Evolutionary conservation across 2,797 vertebrate species (phyloP).

Genomic region (Pelobates cultripes): DNA sequence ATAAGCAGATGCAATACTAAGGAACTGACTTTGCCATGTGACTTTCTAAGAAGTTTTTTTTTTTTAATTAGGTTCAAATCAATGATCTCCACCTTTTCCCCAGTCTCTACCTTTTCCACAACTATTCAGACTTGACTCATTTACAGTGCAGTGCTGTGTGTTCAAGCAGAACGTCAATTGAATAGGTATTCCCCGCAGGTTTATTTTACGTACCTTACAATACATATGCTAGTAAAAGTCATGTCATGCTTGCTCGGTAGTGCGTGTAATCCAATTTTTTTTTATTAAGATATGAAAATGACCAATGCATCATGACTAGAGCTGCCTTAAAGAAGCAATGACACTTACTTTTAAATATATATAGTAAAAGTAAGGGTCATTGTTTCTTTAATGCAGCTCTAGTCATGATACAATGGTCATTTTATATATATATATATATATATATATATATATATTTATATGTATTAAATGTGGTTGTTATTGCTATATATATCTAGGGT

Average conservation of each 20-base stretch:
- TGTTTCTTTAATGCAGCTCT: no score
- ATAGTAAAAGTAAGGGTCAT: no score
- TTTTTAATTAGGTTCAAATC: constrained; percentile 75
- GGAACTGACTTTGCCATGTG: constrained; percentile 72
- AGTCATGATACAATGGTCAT: no score
- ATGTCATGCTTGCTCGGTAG: constrained; percentile 76
- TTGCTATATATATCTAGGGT: no score
- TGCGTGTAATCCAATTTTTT: constrained; percentile 81
- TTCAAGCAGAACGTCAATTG: constrained; percentile 66
- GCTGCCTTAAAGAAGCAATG: constrained; percentile 47
- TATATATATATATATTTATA: no score
- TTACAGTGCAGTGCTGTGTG: constrained; percentile 57
- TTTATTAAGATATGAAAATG: constrained; percentile 83
- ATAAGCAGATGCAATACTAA: constrained; percentile 60
- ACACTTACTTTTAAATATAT: no score
- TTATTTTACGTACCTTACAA: constrained; percentile 78
- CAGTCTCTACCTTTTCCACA: constrained; percentile 60
- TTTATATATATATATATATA: no score
- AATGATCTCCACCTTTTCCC: constrained; percentile 67
- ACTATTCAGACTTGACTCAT: constrained; percentile 62
- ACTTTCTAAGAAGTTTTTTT: constrained; percentile 64
- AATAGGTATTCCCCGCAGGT: constrained; percentile 75
- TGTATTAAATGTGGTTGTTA: no score
- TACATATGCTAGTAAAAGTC: constrained; percentile 84
- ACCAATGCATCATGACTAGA: constrained; percentile 58